Conservation (phyloP, 1,140 invertebrate genomes). For the Coptotermes formosanus region DNA sequence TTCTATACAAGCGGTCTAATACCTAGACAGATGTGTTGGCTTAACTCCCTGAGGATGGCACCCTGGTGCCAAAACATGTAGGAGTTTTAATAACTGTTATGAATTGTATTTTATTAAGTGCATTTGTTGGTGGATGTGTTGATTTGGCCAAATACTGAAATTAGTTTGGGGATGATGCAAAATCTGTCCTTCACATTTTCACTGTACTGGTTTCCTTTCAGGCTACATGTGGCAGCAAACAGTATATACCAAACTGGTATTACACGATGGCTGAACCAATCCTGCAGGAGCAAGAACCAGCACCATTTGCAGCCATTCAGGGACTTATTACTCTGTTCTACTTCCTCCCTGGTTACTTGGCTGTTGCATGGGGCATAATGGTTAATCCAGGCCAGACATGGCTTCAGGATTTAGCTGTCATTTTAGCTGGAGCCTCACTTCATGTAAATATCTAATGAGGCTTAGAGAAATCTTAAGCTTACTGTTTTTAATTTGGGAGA, state of each 20-base stretch:
- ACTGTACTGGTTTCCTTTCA: neutral
- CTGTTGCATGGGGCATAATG: neutral
- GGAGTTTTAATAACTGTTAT: too few species aligned
- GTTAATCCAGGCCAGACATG: neutral
- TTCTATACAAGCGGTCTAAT: too few species aligned
- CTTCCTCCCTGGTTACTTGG: neutral
- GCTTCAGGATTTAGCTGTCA: neutral
- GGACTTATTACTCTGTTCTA: neutral
- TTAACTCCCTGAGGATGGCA: too few species aligned
- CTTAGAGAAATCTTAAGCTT: too few species aligned
- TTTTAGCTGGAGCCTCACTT: slow-evolving; percentile 10
- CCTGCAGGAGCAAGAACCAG: neutral
- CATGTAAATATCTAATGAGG: neutral
- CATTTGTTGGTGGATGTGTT: too few species aligned
- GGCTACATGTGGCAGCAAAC: neutral
- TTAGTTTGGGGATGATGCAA: too few species aligned
- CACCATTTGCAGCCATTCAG: slow-evolving; percentile 12
- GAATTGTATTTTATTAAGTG: too few species aligned
- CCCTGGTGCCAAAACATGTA: too few species aligned
- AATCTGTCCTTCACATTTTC: too few species aligned
- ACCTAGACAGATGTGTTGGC: too few species aligned
- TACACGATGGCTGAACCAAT: neutral
- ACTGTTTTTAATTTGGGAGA: too few species aligned
- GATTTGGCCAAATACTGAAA: too few species aligned
- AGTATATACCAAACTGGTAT: neutral